Percentiles rank a stretch among this genome's conserved stretches.
Conservation (phyloP, 1,140 invertebrate genomes). For the Rhagoletis zephyria region DNA sequence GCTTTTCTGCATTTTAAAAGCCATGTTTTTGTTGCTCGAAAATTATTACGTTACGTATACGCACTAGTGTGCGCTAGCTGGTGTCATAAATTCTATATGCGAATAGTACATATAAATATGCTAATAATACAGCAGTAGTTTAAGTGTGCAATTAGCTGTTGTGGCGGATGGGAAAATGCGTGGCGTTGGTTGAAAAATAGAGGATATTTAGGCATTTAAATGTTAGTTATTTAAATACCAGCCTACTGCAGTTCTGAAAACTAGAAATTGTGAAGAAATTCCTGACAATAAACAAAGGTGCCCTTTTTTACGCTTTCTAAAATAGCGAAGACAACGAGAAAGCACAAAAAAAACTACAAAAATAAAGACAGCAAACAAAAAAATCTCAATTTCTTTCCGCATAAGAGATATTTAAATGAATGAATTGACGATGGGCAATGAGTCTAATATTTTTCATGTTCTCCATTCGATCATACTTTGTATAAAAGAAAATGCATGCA, state of each 20-base stretch:
- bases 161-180: neutral
- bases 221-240: too few relatives aligned
- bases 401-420: too few relatives aligned
- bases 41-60: slow-evolving; percentile 13
- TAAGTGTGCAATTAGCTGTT: slow-evolving; percentile 27
- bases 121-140: slow-evolving; percentile 8
- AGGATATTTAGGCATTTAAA: neutral
- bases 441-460: too few relatives aligned
- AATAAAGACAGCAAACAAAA: too few relatives aligned
- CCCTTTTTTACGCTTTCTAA: too few relatives aligned
- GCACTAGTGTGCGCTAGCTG: slow-evolving; percentile 3
- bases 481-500: too few relatives aligned
- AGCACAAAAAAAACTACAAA: too few relatives aligned
- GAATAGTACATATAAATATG: neutral
- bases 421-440: too few relatives aligned
- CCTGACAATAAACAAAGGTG: too few relatives aligned
- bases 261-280: neutral
- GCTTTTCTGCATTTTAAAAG: neutral
- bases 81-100: slow-evolving; percentile 30
- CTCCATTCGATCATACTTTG: too few relatives aligned
- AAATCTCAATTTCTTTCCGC: too few relatives aligned
- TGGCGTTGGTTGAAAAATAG: neutral
- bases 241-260: neutral
- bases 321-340: too few relatives aligned
- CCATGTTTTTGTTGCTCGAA: neutral